Evolutionary conservation across 2,888 invertebrate genomes (phyloP).

Genomic region (Proisotoma minuta): DNA sequence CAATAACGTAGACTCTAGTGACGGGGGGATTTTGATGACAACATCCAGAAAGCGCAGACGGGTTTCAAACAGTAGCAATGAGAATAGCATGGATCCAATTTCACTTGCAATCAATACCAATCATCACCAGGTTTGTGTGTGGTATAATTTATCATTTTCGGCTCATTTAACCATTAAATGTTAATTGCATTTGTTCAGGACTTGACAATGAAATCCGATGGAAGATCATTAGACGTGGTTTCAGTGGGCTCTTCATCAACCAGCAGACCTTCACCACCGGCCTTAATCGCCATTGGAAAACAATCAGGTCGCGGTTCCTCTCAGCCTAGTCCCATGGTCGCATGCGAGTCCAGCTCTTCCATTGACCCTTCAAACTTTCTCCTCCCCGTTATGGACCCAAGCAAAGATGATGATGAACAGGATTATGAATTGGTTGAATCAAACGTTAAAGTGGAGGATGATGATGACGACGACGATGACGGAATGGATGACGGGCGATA

Average conservation of each 20-base stretch:
- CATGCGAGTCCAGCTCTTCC: conserved; percentile 35
- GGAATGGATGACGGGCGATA: conserved; percentile 43
- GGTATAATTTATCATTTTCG: not conserved
- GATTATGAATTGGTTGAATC: conserved; percentile 44
- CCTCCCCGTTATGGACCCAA: conserved; percentile 43
- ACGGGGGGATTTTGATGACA: conserved; percentile 12
- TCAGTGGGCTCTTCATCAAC: conserved; percentile 38
- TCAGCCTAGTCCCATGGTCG: conserved; percentile 45
- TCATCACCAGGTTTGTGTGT: conserved; percentile 27
- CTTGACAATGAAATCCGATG: conserved; percentile 14
- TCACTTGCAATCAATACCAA: conserved; percentile 23
- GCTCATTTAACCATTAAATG: too few species aligned
- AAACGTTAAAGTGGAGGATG: conserved; percentile 45
- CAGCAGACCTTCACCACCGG: conserved; percentile 45
- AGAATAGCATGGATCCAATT: conserved; percentile 37
- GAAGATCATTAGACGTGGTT: conserved; percentile 23
- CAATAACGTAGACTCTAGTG: conserved; percentile 23
- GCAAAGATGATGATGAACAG: conserved; percentile 29
- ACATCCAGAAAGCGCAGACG: conserved; percentile 39
- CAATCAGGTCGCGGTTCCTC: conserved; percentile 25
- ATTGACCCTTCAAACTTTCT: conserved; percentile 38
- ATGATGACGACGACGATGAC: conserved; percentile 47
- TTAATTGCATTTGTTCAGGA: conserved; percentile 8
- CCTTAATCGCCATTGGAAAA: conserved; percentile 34
- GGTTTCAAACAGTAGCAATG: conserved; percentile 45